Conservation (phyloP, 2,888 invertebrate species). For the Latrodectus hesperus region DNA sequence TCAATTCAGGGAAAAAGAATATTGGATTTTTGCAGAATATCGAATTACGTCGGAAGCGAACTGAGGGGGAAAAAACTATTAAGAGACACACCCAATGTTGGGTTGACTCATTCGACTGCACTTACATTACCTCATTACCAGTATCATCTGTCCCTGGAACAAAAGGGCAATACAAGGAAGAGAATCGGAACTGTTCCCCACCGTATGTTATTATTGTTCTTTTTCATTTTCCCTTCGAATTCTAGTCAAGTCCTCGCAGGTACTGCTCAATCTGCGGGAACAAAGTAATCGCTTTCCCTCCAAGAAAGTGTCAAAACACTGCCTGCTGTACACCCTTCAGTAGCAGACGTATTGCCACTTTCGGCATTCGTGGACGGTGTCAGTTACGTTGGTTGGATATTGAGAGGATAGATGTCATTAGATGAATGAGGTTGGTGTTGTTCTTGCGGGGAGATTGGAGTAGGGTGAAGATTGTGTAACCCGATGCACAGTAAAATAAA, state of each 20-base stretch:
- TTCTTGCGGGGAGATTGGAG: too few species aligned
- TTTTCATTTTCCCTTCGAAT: background rate
- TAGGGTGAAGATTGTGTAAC: too few species aligned
- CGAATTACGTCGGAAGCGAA: background rate
- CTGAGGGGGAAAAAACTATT: background rate
- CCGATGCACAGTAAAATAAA: too few species aligned
- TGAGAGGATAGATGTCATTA: too few species aligned
- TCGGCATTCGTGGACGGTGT: too few species aligned
- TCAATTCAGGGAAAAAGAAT: background rate
- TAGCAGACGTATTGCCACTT: too few species aligned
- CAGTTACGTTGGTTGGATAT: too few species aligned
- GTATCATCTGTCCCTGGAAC: background rate
- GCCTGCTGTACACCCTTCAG: background rate
- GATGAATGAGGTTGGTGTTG: too few species aligned
- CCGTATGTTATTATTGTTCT: slow-evolving; percentile 3
- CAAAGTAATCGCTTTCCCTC: background rate
- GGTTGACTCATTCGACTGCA: slow-evolving; percentile 2
- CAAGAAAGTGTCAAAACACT: background rate
- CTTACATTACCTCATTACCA: slow-evolving; percentile 5
- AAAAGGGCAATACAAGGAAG: background rate
- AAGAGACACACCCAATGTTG: background rate
- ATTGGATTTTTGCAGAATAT: slow-evolving; percentile 3
- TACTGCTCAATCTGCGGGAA: too few species aligned
- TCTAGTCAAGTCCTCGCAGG: background rate
- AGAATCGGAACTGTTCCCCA: background rate